A percentile compares a stretch with the other conserved stretches of the same genome.
phyloP scores from a whole-genome alignment of 2,888 invertebrate genomes.

The Hemaris fuciformis region DNA sequence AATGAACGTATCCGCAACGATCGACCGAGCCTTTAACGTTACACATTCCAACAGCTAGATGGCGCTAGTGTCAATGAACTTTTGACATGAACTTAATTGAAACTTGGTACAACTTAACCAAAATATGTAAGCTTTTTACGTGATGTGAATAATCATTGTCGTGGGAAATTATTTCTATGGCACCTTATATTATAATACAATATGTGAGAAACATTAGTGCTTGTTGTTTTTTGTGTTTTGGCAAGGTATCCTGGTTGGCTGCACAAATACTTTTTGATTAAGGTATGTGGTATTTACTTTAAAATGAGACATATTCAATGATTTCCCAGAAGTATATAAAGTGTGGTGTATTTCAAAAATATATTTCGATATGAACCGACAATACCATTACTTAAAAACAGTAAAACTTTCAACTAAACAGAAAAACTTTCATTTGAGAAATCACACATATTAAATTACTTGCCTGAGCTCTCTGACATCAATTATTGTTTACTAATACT shows the following conservation, averaged over 20 bases:
- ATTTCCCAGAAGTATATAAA: neutral
- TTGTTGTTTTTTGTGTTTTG: conserved; percentile 36
- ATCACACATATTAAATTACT: neutral
- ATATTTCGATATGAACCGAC: neutral
- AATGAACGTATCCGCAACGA: conserved; percentile 55
- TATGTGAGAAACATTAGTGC: conserved; percentile 50
- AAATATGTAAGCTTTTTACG: conserved; percentile 74
- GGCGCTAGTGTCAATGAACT: conserved; percentile 69
- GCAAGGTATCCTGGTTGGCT: conserved; percentile 38
- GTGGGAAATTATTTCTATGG: conserved; percentile 53
- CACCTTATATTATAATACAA: conserved; percentile 54
- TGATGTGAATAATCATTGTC: conserved; percentile 65
- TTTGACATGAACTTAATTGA: conserved; percentile 79
- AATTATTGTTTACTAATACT: neutral
- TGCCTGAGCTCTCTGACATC: neutral
- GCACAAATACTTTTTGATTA: conserved; percentile 38
- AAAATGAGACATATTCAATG: conserved; percentile 13
- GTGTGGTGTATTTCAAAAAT: neutral
- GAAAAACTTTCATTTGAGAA: neutral
- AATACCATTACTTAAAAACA: neutral
- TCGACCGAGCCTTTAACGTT: conserved; percentile 67
- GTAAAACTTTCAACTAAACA: neutral
- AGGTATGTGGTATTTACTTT: conserved; percentile 43
- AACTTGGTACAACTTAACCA: conserved; percentile 76
- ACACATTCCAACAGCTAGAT: conserved; percentile 65